phyloP scores from a whole-genome alignment of 2,113 vertebrate species.

The Maccullochella peelii region DNA sequence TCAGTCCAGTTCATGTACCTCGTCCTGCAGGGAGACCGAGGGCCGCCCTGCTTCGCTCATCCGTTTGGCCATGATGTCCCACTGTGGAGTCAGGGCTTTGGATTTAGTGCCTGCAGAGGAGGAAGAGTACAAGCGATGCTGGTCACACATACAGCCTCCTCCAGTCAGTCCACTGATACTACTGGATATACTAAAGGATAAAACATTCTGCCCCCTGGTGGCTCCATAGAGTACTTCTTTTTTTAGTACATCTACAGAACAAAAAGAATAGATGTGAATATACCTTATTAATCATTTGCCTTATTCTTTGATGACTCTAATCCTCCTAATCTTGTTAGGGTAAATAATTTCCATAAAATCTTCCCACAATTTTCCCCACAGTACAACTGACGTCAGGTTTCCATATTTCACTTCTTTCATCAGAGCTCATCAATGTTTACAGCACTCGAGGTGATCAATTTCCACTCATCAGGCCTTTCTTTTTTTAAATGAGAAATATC shows the following conservation, averaged over 20 bases:
- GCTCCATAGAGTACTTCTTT: neutral
- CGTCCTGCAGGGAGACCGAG: slow-evolving; percentile 90
- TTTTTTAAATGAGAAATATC: neutral
- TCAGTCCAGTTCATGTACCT: slow-evolving; percentile 95
- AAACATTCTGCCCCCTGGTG: slow-evolving; percentile 66
- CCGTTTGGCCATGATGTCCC: slow-evolving; percentile 97
- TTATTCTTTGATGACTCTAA: neutral
- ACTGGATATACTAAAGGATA: neutral
- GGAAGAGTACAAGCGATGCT: slow-evolving; percentile 22
- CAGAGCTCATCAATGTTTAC: neutral
- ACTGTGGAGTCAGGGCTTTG: slow-evolving; percentile 91
- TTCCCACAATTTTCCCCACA: too few relatives aligned
- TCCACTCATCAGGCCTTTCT: neutral
- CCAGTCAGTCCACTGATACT: neutral
- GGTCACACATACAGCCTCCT: neutral
- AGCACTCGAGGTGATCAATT: neutral
- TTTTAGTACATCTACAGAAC: neutral
- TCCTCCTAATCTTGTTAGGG: neutral
- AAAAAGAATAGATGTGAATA: neutral
- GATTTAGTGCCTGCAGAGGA: slow-evolving; percentile 90
- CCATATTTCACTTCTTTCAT: neutral
- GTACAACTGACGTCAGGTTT: neutral
- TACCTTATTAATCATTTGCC: neutral
- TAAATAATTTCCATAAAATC: neutral
- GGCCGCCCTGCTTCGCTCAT: slow-evolving; percentile 88